phyloP scores from a whole-genome alignment of 2,113 vertebrate species.

The Pachypanchax playfairii region DNA sequence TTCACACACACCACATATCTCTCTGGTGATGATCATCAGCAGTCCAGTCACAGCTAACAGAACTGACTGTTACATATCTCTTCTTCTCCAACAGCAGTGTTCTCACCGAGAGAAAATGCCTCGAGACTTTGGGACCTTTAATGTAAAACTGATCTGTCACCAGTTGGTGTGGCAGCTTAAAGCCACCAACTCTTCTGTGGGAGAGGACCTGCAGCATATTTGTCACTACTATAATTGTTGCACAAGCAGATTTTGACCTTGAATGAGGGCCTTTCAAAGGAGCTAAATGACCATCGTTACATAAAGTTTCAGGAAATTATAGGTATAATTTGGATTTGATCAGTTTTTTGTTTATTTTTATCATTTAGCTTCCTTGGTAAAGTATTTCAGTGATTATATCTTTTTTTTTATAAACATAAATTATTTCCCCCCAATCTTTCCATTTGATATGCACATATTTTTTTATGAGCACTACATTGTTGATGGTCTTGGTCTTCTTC shows the following conservation, averaged over 20 bases:
- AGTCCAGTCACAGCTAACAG: constrained; percentile 52
- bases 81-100: constrained; percentile 38
- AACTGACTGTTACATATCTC: constrained; percentile 55
- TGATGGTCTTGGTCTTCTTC: no score
- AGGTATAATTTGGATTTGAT: constrained; percentile 15
- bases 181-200: constrained; percentile 20
- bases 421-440: no score
- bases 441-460: no score
- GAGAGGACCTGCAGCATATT: constrained; percentile 16
- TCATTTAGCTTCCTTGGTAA: no score
- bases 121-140: constrained; percentile 25
- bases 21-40: constrained; percentile 43
- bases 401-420: no score
- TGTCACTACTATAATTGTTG: constrained; percentile 30
- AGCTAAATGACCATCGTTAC: background rate
- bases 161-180: constrained; percentile 26
- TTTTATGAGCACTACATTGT: no score
- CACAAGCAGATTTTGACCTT: constrained; percentile 19
- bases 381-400: no score
- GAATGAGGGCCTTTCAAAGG: background rate
- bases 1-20: constrained; percentile 26
- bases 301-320: constrained; percentile 6
- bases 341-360: background rate
- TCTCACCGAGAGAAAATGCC: constrained; percentile 44
- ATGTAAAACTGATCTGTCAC: constrained; percentile 57